phyloP scores from a whole-genome alignment of 1,140 invertebrate genomes.

The Bombus confusus region DNA sequence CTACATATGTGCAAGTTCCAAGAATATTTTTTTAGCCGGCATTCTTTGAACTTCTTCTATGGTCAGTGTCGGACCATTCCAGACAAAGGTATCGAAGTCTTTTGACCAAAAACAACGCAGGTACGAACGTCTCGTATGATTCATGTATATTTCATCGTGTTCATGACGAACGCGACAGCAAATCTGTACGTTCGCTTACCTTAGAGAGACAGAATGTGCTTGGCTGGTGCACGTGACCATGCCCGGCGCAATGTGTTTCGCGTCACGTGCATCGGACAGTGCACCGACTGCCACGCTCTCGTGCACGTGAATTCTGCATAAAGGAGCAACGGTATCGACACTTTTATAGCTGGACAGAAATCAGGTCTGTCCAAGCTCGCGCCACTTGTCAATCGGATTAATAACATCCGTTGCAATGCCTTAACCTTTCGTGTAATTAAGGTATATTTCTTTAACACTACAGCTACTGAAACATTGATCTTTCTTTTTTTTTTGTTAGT shows the following conservation, averaged over 20 bases:
- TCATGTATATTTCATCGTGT: constrained; percentile 31
- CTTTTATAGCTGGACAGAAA: constrained; percentile 38
- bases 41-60: not conserved
- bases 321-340: constrained; percentile 57
- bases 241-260: constrained; percentile 48
- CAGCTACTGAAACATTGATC: too few species aligned
- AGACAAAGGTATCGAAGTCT: not conserved
- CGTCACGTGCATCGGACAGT: constrained; percentile 78
- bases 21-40: not conserved
- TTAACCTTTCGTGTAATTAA: not conserved
- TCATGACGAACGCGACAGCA: constrained; percentile 5
- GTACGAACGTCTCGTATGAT: constrained; percentile 15
- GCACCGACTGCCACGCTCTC: constrained; percentile 73
- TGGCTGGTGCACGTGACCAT: constrained; percentile 52
- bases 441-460: not conserved
- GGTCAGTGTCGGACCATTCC: too few species aligned
- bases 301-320: constrained; percentile 76
- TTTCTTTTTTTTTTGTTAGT: too few species aligned
- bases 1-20: not conserved
- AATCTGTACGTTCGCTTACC: constrained; percentile 41
- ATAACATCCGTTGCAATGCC: not conserved
- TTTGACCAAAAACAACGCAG: not conserved
- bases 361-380: constrained; percentile 21
- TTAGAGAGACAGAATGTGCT: constrained; percentile 35
- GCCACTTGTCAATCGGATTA: not conserved